phyloP scores from a whole-genome alignment of 2,113 vertebrate species.

The Forbesichthys papilliferus region DNA sequence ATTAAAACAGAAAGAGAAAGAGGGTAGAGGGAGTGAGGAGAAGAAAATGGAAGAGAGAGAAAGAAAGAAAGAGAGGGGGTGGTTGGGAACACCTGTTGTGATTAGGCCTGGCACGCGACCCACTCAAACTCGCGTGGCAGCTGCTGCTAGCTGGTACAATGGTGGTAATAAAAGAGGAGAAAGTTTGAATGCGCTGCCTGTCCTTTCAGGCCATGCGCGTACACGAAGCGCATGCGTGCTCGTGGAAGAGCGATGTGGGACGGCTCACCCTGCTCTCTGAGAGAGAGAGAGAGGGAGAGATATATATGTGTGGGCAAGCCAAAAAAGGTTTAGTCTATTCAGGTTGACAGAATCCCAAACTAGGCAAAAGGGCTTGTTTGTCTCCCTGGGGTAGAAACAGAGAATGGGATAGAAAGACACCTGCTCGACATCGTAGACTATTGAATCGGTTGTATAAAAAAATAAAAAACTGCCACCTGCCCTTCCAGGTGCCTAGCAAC shows the following conservation, averaged over 20 bases:
- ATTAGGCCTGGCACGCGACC: slow-evolving; percentile 67
- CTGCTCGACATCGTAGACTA: slow-evolving; percentile 43
- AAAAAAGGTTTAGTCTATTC: slow-evolving; percentile 38
- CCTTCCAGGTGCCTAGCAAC: slow-evolving; percentile 42
- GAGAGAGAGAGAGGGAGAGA: slow-evolving; percentile 11
- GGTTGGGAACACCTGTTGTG: slow-evolving; percentile 71
- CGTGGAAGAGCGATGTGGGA: too few relatives aligned
- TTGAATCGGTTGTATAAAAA: slow-evolving; percentile 38
- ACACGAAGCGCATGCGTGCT: background rate
- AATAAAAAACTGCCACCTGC: slow-evolving; percentile 45
- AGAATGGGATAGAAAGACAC: slow-evolving; percentile 26
- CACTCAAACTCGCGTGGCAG: slow-evolving; percentile 69
- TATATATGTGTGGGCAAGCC: slow-evolving; percentile 22
- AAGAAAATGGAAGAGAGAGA: background rate
- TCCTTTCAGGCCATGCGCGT: slow-evolving; percentile 56
- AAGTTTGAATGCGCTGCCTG: slow-evolving; percentile 72
- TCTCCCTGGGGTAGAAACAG: slow-evolving; percentile 29
- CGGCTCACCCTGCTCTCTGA: background rate
- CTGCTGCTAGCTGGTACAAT: slow-evolving; percentile 72
- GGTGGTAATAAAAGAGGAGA: slow-evolving; percentile 59
- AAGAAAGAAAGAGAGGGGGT: slow-evolving; percentile 6
- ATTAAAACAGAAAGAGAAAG: background rate
- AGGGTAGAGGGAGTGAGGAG: background rate
- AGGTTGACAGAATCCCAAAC: slow-evolving; percentile 49
- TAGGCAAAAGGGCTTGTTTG: slow-evolving; percentile 60